Conservation (phyloP, 1,140 invertebrate genomes). For the Drosophila leontia region DNA sequence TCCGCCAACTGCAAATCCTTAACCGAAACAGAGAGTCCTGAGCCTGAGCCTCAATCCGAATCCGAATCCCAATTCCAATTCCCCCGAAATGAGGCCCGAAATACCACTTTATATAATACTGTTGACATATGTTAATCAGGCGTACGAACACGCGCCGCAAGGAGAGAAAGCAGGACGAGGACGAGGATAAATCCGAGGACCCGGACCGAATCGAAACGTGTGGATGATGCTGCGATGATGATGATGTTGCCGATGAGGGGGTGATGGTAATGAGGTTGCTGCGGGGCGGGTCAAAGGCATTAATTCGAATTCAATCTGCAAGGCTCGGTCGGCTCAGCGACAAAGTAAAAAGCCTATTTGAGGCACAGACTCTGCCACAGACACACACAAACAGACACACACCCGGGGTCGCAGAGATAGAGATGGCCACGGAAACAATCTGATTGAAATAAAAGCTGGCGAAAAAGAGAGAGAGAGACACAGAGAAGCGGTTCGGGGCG, state of each 20-base stretch:
- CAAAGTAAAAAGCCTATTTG: constrained; percentile 83
- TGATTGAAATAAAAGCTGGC: constrained; percentile 80
- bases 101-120: constrained; percentile 84
- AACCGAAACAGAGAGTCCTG: constrained; percentile 17
- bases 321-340: constrained; percentile 69
- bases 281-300: constrained; percentile 83
- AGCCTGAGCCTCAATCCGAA: not conserved
- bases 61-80: constrained; percentile 56
- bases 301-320: constrained; percentile 84
- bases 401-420: constrained; percentile 21
- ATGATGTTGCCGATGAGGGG: constrained; percentile 35
- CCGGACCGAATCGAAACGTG: constrained; percentile 49
- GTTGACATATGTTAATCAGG: constrained; percentile 85
- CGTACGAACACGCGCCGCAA: constrained; percentile 78
- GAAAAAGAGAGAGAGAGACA: not conserved
- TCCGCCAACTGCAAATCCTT: constrained; percentile 13
- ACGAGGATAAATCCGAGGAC: constrained; percentile 33
- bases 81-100: constrained; percentile 58
- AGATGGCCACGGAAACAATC: constrained; percentile 80
- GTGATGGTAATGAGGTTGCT: constrained; percentile 62
- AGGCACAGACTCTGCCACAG: constrained; percentile 46
- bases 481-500: not conserved
- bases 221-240: constrained; percentile 29
- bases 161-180: constrained; percentile 14
- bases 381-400: not conserved